These are phyloP conservation scores for Larimichthys crocea DNA, from an alignment of 2,113 vertebrate genomes.

Conservation along the genomic window DNA sequence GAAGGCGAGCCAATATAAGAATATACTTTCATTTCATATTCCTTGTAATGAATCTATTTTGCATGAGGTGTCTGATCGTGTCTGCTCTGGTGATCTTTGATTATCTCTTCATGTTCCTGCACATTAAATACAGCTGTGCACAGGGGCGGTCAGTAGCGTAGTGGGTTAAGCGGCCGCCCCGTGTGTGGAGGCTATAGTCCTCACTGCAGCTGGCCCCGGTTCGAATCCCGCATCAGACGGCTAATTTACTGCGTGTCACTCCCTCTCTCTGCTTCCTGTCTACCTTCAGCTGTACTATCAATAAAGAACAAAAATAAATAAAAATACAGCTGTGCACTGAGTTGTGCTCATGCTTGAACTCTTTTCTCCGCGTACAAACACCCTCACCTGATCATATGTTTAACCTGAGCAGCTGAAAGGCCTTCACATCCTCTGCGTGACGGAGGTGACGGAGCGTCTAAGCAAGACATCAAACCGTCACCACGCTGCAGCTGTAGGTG, in stretches of 20 bases:
- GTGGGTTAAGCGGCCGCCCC: too few species aligned
- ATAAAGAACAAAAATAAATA: too few species aligned
- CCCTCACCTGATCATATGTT: slow-evolving; percentile 7
- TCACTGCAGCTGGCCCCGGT: too few species aligned
- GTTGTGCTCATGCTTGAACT: too few species aligned
- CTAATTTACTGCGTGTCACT: too few species aligned
- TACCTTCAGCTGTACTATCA: too few species aligned
- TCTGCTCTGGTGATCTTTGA: neutral
- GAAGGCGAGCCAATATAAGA: neutral
- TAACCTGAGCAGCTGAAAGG: neutral
- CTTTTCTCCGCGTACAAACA: neutral
- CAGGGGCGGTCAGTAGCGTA: too few species aligned
- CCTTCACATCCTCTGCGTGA: slow-evolving; percentile 27
- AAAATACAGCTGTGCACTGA: neutral
- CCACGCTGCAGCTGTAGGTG: slow-evolving; percentile 24
- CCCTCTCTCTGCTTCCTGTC: too few species aligned
- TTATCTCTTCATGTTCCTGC: neutral
- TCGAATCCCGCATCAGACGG: too few species aligned
- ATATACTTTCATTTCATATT: neutral
- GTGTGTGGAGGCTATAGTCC: too few species aligned
- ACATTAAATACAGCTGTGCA: neutral
- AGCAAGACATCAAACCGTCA: slow-evolving; percentile 16
- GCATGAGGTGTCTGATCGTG: neutral
- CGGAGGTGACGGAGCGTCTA: slow-evolving; percentile 14
- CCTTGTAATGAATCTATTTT: neutral